Evolutionary conservation across 1,140 invertebrate genomes (phyloP), one percentile per base, ranked within the genome.

Genomic region (Drosophila sp.): DNA sequence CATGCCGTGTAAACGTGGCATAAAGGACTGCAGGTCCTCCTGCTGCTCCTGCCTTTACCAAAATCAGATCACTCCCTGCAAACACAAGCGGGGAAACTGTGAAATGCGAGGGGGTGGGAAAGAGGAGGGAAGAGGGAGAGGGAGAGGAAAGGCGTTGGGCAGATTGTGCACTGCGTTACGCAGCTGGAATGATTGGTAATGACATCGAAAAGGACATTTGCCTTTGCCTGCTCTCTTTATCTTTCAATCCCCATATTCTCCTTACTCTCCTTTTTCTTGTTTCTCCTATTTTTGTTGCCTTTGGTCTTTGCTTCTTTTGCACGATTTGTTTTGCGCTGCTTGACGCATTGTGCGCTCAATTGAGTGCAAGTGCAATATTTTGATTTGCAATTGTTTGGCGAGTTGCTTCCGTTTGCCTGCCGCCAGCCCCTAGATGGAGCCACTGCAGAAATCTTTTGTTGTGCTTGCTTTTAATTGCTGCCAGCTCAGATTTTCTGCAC

Each of bases 311-410:
- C 58, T 66, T 21, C 54, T 83, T 74, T 62, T 62, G 80, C 80
- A 66, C 80, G 61, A 82, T 82, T 83, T 82, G 76, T 64, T 83
- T 76, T 72, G 65, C 63, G 72, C 72, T 80, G 61, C 66, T 66
- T 62, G 65, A 72, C 66, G 61, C 72, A 80, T 72, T 61, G 29
- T 80, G 34, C 66, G 67, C 62, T 73, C 62, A 80, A 81, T 80
- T 80, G 78, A 76, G 51, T 72, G 78, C 72, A 82, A 82, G 80
- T 82, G 80, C 80, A 83, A 82, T 79, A 83, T 82, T 82, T 82
- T 82, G 80, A 82, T 82, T 82, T 76, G 71, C 80, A 82, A 83
- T 83, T 82, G 71, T 67, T 77, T 79, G 56, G 53, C 54, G 32
- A 72, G 53, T 25, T 58, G 69, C 62, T 50, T 72, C 63, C 54